A percentile compares a stretch with the other conserved stretches of the same genome.
These are phyloP conservation scores for Anas platyrhynchos DNA, from an alignment of 2,113 vertebrate genomes.

Conservation along the genomic window DNA sequence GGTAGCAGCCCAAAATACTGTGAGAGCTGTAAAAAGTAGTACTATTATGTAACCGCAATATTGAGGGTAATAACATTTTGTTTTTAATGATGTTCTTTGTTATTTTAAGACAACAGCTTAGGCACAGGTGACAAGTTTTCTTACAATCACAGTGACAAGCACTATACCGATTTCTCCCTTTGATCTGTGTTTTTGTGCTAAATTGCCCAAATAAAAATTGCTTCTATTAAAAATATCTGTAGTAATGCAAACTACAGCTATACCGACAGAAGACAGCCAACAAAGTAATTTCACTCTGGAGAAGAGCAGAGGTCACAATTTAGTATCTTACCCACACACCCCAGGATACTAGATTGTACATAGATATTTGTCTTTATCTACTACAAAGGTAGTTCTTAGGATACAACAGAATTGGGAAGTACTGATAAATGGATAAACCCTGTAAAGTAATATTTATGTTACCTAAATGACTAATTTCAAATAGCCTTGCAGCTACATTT, in stretches of 20 bases:
- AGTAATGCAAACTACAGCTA: background rate
- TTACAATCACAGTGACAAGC: background rate
- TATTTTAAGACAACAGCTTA: background rate
- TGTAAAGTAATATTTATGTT: slow-evolving; percentile 24
- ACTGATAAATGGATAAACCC: slow-evolving; percentile 7
- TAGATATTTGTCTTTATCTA: background rate
- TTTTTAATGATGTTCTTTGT: background rate
- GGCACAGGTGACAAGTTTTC: background rate
- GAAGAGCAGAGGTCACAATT: background rate
- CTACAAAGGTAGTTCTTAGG: background rate
- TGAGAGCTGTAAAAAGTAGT: background rate
- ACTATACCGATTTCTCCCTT: background rate
- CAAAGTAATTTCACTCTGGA: background rate
- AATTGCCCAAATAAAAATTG: background rate
- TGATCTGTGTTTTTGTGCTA: slow-evolving; percentile 1
- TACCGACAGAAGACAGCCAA: background rate
- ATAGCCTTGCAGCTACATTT: slow-evolving; percentile 33
- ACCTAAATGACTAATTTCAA: slow-evolving; percentile 32
- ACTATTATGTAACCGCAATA: background rate
- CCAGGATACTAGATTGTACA: background rate
- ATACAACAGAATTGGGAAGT: background rate
- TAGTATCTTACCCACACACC: background rate
- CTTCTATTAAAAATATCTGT: background rate
- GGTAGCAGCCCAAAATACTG: background rate
- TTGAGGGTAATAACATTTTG: background rate